A percentile compares a stretch with the other conserved stretches of the same genome.
Conservation (phyloP, 2,113 vertebrate species). For the Chaetodon trifascialis region DNA sequence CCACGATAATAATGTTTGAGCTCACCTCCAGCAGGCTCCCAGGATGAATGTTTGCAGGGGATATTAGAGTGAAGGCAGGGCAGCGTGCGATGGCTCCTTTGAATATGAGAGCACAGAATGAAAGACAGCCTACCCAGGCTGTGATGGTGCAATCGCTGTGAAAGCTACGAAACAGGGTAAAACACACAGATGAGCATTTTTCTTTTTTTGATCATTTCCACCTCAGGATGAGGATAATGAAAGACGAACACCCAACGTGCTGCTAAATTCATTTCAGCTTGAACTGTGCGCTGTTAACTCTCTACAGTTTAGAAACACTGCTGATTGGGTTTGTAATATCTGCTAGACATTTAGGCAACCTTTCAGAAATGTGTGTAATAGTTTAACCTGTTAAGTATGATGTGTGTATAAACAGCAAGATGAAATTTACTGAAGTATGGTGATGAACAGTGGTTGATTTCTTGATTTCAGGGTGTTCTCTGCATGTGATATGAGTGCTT, state of each 20-base stretch:
- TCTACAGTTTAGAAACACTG: background rate
- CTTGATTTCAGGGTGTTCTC: background rate
- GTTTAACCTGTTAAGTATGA: too few species aligned
- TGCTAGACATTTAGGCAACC: background rate
- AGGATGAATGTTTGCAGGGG: conserved; percentile 39
- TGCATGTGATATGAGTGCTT: background rate
- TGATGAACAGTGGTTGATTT: background rate
- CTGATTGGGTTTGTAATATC: too few species aligned
- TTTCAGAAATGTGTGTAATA: background rate
- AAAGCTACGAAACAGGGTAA: conserved; percentile 40
- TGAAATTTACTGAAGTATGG: too few species aligned
- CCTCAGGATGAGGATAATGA: conserved; percentile 17
- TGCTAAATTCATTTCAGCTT: conserved; percentile 10
- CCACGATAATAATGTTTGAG: conserved; percentile 39
- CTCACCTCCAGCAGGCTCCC: conserved; percentile 21
- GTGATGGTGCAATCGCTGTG: conserved; percentile 47
- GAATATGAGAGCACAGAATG: conserved; percentile 27
- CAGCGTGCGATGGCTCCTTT: conserved; percentile 13
- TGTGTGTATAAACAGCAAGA: too few species aligned
- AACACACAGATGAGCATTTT: conserved; percentile 9
- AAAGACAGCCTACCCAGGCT: background rate
- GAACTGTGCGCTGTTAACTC: background rate
- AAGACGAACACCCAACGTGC: background rate
- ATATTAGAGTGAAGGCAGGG: conserved; percentile 35
- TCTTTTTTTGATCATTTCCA: background rate